phyloP scores from a whole-genome alignment of 2,888 invertebrate species.

The Aethes cnicana region DNA sequence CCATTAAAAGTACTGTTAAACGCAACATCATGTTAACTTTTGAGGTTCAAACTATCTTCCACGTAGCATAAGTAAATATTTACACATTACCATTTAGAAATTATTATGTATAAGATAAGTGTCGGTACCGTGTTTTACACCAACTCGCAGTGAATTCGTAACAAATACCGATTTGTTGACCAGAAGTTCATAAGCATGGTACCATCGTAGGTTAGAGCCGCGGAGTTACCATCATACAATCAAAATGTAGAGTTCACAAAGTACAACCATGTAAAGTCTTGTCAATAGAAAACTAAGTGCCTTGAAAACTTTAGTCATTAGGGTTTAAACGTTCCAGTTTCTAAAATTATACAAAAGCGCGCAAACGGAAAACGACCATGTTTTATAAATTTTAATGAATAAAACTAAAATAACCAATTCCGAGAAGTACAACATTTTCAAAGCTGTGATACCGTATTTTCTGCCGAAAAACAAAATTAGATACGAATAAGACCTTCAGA shows the following conservation, averaged over 20 bases:
- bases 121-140: constrained; percentile 46
- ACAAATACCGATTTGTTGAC: constrained; percentile 18
- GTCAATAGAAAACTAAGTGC: constrained; percentile 79
- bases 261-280: constrained; percentile 76
- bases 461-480: constrained; percentile 1
- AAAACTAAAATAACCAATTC: not conserved
- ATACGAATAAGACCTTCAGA: not conserved
- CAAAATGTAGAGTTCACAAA: constrained; percentile 74
- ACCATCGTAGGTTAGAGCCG: constrained; percentile 62
- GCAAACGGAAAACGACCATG: not conserved
- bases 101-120: constrained; percentile 64
- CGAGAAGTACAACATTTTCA: constrained; percentile 12
- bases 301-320: constrained; percentile 80
- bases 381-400: not conserved
- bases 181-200: constrained; percentile 53
- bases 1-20: constrained; percentile 50
- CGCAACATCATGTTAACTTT: constrained; percentile 54
- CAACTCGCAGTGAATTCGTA: constrained; percentile 31
- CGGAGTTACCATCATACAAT: constrained; percentile 81
- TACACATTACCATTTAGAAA: constrained; percentile 80
- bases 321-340: constrained; percentile 65
- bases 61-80: constrained; percentile 65
- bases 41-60: constrained; percentile 68
- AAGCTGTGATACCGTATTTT: constrained; percentile 20
- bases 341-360: constrained; percentile 39